Base-by-base conservation (phyloP, 1,140 invertebrate species). In the Pseudomyrmex pallidus region DNA sequence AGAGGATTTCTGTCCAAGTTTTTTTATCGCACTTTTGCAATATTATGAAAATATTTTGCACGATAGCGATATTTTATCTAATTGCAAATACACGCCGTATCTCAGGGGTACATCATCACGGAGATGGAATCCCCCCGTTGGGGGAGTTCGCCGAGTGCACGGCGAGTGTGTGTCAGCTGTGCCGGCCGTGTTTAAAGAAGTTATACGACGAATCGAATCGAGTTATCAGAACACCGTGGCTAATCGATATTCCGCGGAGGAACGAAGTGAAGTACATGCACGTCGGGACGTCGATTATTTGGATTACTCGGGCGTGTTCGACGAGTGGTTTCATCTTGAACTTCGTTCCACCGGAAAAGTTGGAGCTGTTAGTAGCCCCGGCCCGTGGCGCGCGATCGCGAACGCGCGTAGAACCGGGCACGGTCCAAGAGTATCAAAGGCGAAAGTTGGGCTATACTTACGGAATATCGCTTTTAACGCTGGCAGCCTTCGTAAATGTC, bases 401-500 rank as follows among this genome's bases (percentile, higher is more conserved):
- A 35, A 35, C 35, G 82, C 61, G 74, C 82, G 74, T 61, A 35
- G 64, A 70, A 48, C 35, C 85, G 85, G 68, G 62, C 88, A 76
- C 54, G 64, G 82, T 82, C 74, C 76, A 73, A 87, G 66, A 56
- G 83, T 89, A 89, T 89, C 87, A 89, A 89, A 89, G 88, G 85
- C 82, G 87, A 89, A 89, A 89, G 87, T 89, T 89, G 68, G 57
- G 61, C 88, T 87, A 87, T 89, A 89, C 88, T 89, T 89, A 83
- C 82, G 83, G 83, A 89, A 89, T 89, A 87, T 89, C 88, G 87
- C 88, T 89, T 87, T 89, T 89, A 89, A 89, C 87, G 87, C 50
- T 73, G 83, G 74, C 72, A 67, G 20, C 85, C 78, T 61, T 67
- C 64, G 73, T 87, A 89, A 89, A 89, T 84, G 87, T 85, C 67